phyloP scores from a whole-genome alignment of 1,140 invertebrate genomes.

The Cydia pomonella region DNA sequence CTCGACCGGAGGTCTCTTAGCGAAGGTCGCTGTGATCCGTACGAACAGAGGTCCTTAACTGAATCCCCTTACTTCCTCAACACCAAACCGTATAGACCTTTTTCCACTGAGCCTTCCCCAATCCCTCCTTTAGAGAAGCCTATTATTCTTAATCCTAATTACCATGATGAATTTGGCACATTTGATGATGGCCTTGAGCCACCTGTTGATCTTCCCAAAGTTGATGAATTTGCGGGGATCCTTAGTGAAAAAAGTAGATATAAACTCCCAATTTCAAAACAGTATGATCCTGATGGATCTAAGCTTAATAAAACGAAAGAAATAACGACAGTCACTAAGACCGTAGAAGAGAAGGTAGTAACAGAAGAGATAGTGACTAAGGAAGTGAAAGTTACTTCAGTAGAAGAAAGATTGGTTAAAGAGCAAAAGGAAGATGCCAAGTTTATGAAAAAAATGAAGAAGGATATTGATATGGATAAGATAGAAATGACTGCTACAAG shows the following conservation, averaged over 20 bases:
- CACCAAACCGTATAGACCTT: slow-evolving; percentile 61
- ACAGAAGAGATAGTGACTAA: slow-evolving; percentile 4
- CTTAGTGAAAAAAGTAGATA: slow-evolving; percentile 50
- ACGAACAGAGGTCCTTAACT: slow-evolving; percentile 46
- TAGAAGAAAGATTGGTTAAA: slow-evolving; percentile 40
- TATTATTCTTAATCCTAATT: slow-evolving; percentile 63
- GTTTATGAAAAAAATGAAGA: slow-evolving; percentile 50
- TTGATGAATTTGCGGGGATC: slow-evolving; percentile 37
- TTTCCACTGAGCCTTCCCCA: slow-evolving; percentile 58
- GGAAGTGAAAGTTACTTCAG: slow-evolving; percentile 36
- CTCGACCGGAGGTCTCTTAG: neutral
- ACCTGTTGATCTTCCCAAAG: neutral
- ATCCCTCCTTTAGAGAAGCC: slow-evolving; percentile 63
- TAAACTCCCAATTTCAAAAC: slow-evolving; percentile 64
- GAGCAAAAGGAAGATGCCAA: slow-evolving; percentile 45
- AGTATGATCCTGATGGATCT: slow-evolving; percentile 63
- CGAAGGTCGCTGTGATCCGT: slow-evolving; percentile 34
- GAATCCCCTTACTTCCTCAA: slow-evolving; percentile 50
- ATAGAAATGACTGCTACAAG: slow-evolving; percentile 57
- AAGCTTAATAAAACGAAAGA: slow-evolving; percentile 45
- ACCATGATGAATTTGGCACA: slow-evolving; percentile 54
- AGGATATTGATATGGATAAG: slow-evolving; percentile 54
- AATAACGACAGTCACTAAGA: slow-evolving; percentile 22
- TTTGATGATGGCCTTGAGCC: slow-evolving; percentile 35
- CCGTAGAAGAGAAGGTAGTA: slow-evolving; percentile 13